Evolutionary conservation across 2,113 vertebrate species (phyloP).

Genomic region (Hydropotes inermis): DNA sequence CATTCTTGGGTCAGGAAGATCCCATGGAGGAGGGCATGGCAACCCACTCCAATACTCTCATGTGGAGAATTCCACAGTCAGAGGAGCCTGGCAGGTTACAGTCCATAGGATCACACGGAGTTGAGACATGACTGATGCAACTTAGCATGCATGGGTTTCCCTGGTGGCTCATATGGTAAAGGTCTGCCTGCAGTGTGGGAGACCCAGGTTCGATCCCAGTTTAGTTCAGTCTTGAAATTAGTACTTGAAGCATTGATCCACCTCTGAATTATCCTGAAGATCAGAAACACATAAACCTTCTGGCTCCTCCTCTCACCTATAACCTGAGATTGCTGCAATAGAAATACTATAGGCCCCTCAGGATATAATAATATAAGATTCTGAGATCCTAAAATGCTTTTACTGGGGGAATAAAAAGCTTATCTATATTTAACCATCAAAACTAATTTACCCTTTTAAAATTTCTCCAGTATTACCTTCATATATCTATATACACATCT

Average conservation of each 20-base stretch:
- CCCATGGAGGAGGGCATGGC: neutral
- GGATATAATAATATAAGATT: neutral
- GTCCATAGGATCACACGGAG: neutral
- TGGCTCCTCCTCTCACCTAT: fast-evolving
- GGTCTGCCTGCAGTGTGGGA: neutral
- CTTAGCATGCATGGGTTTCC: neutral
- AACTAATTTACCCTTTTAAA: neutral
- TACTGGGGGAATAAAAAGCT: neutral
- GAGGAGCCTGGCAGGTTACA: neutral
- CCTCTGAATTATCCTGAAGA: fast-evolving
- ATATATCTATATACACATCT: neutral
- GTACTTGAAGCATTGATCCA: neutral
- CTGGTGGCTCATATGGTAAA: neutral
- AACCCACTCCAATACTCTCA: neutral
- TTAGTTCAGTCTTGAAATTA: neutral
- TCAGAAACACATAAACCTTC: neutral
- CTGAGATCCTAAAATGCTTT: neutral
- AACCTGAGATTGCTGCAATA: neutral
- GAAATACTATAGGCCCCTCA: neutral
- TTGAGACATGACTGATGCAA: neutral
- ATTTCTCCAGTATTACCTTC: neutral
- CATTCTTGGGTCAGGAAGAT: neutral
- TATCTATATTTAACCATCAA: neutral
- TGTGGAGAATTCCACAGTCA: neutral
- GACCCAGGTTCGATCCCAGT: neutral